Evolutionary conservation across 2,113 vertebrate genomes (phyloP).

Genomic region (Petrocephalus zakoni): DNA sequence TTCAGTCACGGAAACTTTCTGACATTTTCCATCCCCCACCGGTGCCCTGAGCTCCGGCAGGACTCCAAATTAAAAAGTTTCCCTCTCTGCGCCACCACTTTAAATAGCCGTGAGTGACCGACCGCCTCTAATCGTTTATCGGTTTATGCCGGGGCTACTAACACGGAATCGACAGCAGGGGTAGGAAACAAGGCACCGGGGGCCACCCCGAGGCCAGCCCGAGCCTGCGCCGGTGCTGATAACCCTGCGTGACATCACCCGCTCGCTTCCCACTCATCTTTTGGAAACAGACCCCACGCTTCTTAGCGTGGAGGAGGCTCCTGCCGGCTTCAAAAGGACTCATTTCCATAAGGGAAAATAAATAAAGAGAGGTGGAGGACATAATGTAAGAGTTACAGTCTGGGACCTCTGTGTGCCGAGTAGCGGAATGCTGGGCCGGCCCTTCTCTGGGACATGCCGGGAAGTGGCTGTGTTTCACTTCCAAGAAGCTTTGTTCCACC

Average conservation of each 20-base stretch:
- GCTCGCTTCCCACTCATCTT: background rate
- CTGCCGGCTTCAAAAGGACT: background rate
- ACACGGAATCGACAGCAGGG: background rate
- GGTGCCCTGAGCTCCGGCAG: background rate
- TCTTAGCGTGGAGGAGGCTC: background rate
- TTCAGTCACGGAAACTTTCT: slow-evolving; percentile 12
- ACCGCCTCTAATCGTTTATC: slow-evolving; percentile 16
- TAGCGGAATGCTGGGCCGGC: background rate
- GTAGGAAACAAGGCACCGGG: background rate
- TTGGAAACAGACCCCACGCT: background rate
- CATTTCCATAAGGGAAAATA: slow-evolving; percentile 2
- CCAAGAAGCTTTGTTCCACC: background rate
- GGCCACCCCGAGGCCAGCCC: background rate
- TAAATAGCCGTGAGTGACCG: background rate
- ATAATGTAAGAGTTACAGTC: background rate
- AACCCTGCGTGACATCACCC: background rate
- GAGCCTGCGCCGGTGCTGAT: background rate
- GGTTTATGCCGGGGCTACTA: slow-evolving; percentile 1
- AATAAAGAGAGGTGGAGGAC: background rate
- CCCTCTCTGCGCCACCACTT: background rate
- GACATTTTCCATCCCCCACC: background rate
- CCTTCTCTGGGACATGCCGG: background rate
- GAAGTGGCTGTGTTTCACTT: background rate
- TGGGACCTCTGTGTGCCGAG: background rate
- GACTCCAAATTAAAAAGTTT: slow-evolving; percentile 5